A percentile compares a stretch with the other conserved stretches of the same genome.
These are phyloP conservation scores for Percopsis transmontana DNA, from an alignment of 2,113 vertebrate genomes.

Conservation along the genomic window DNA sequence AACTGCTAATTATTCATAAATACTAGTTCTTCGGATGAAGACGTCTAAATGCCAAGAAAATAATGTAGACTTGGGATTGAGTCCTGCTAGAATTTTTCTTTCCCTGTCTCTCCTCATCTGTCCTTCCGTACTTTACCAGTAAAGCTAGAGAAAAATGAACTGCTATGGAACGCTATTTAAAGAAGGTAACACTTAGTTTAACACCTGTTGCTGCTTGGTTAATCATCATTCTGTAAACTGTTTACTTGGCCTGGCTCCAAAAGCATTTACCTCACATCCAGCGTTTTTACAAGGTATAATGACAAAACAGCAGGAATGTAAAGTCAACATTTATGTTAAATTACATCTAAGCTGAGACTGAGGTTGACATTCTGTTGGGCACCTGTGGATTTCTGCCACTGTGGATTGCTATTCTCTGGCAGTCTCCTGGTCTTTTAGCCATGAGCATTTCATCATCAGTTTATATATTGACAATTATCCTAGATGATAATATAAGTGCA, in stretches of 20 bases:
- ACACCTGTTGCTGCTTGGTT: slow-evolving; percentile 33
- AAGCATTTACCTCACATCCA: slow-evolving; percentile 17
- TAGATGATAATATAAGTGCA: background rate
- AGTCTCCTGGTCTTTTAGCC: slow-evolving; percentile 15
- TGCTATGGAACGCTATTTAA: background rate
- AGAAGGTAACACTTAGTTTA: slow-evolving; percentile 1
- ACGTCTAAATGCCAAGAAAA: background rate
- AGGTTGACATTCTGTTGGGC: slow-evolving; percentile 38
- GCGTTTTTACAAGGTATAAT: slow-evolving; percentile 43
- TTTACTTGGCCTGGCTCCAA: slow-evolving; percentile 34
- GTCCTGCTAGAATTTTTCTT: background rate
- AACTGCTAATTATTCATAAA: too few relatives aligned
- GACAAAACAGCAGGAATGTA: slow-evolving; percentile 28
- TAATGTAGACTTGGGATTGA: background rate
- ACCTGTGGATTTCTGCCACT: slow-evolving; percentile 38
- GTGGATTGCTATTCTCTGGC: background rate
- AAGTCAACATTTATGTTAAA: slow-evolving; percentile 37
- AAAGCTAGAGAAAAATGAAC: too few relatives aligned
- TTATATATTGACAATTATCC: slow-evolving; percentile 4
- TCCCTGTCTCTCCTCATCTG: too few relatives aligned
- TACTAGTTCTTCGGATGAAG: background rate
- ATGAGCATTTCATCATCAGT: slow-evolving; percentile 16
- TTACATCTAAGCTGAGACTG: slow-evolving; percentile 43
- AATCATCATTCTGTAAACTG: slow-evolving; percentile 22
- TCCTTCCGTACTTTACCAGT: too few relatives aligned